Base-by-base conservation (phyloP, 2,113 vertebrate species). In the Cinclus cinclus region DNA sequence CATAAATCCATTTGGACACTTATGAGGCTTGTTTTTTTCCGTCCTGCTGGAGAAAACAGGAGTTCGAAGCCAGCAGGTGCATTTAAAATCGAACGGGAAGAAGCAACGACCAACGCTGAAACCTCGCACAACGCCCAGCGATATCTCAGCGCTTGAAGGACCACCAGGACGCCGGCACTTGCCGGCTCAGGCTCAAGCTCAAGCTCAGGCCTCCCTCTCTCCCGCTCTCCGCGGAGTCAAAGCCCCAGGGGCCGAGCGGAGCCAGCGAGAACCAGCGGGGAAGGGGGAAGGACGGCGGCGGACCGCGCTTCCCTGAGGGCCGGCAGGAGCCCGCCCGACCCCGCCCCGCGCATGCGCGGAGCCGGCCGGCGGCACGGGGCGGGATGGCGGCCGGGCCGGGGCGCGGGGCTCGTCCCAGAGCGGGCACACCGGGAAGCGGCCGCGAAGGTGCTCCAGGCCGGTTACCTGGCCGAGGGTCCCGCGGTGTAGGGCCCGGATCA, bases 391-490 rank as follows among this genome's bases (percentile, higher is more conserved):
- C 10, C 31, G 19, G 8, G 9, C 18, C 3, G 27, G 7, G 10
- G 60, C 5, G 23, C 5, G 9, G 49, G 56, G 21, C 49, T 39
- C 15, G 21, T 37, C 9, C 27, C 25, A 6, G 2, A 15, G 17
- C 8, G 46, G 22, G 20, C 30, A 9, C 13, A 25, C 3, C 19
- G 35, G 19, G 39, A 44, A 14, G 39, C 14, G 14, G 13, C 5
- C 23, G 21, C 30, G 9, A 9, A 30, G 6, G 15, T 4, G 25
- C 5, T 22, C 58, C 35, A 37, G 52, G 39, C 47, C 55, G 17
- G 75, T 95, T 96, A 96, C 95, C 95, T 96, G 95, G 46, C 46
- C 47, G 62, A 82, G n/a, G 28, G 91, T 90, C 41, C 89, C 79
- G 52, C 95, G 95, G 70, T 78, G 92, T 68, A 95, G 37, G 65